Percentiles rank a stretch among this genome's conserved stretches.
These are phyloP conservation scores for Aplysia californica DNA, from an alignment of 1,140 invertebrate genomes.

Conservation along the genomic window DNA sequence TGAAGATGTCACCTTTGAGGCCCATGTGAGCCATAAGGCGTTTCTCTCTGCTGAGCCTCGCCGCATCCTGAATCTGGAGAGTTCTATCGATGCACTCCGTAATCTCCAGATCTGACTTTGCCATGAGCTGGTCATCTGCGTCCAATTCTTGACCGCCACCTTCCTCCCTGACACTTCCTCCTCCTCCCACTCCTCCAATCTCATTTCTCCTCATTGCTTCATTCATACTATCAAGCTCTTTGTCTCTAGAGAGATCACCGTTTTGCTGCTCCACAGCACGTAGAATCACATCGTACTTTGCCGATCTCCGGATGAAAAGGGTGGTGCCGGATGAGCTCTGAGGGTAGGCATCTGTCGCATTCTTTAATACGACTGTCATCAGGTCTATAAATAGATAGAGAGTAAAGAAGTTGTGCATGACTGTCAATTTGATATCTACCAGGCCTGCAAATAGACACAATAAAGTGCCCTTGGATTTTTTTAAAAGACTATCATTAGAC, in stretches of 20 bases:
- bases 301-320: slow-evolving; percentile 36
- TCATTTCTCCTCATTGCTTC: not conserved
- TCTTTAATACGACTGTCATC: slow-evolving; percentile 56
- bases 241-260: too few species aligned
- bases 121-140: not conserved
- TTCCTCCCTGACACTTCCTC: too few species aligned
- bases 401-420: not conserved
- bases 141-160: too few species aligned
- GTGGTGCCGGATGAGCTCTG: slow-evolving; percentile 45
- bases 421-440: too few species aligned
- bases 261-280: too few species aligned
- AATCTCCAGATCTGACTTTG: not conserved
- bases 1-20: slow-evolving; percentile 48
- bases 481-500: too few species aligned
- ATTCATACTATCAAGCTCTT: not conserved
- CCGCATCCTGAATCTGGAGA: slow-evolving; percentile 14
- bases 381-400: slow-evolving; percentile 34
- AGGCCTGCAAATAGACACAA: too few species aligned
- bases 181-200: not conserved
- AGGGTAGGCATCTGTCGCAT: slow-evolving; percentile 30
- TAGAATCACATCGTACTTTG: too few species aligned
- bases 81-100: slow-evolving; percentile 15
- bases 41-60: slow-evolving; percentile 46
- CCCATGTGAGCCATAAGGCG: slow-evolving; percentile 57
- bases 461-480: too few species aligned